Base-by-base conservation (phyloP, 2,113 vertebrate genomes). In the Pachypanchax playfairii region DNA sequence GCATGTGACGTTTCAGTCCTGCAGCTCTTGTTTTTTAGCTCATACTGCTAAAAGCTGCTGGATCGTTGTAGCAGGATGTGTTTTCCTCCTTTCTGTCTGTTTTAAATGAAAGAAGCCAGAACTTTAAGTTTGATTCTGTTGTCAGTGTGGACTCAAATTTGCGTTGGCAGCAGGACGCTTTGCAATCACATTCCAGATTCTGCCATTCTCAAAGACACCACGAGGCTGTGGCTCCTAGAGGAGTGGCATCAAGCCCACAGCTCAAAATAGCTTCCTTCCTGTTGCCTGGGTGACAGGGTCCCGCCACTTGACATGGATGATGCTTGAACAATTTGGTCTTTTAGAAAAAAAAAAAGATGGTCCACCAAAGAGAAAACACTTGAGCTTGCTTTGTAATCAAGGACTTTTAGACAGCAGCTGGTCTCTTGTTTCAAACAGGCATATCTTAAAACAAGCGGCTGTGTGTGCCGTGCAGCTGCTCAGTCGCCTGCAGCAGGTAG, bases 241-340 rank as follows among this genome's bases (percentile, higher is more conserved):
- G 68, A 60, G 67, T 82, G 86, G 83, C 82, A 80, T 42, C 39
- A 48, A 68, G 79, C 76, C 85, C 73, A 39, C 6, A 1, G 75
- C 87, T 87, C 65, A 85, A 90, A 91, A 92, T 92, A 91, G 83
- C 88, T 89, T 80, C 82, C 56, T 72, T 82, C 82, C 73, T 68
- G 89, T 91, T 90, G 87, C 89, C 84, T 44, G 70, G 90, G 90
- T 75, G 83, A 91, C 90, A 54, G 63, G 78, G 84, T 90, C 77
- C 84, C 58, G 54, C 79, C 55, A 78, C 83, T 84, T 77, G 77
- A 77, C 72, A 75, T 60, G 69, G 71, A 86, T 55, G 78, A 81
- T 81, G 65, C 86, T 88, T 28, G 57, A 84, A 65, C 58, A 58
- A 56, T 70, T 83, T 63, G 69, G 67, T 68, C 59, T 81, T 58